A percentile compares a stretch with the other conserved stretches of the same genome.
These are phyloP conservation scores for Delichon dasypus DNA, from an alignment of 2,797 vertebrate genomes.

Conservation along the genomic window DNA sequence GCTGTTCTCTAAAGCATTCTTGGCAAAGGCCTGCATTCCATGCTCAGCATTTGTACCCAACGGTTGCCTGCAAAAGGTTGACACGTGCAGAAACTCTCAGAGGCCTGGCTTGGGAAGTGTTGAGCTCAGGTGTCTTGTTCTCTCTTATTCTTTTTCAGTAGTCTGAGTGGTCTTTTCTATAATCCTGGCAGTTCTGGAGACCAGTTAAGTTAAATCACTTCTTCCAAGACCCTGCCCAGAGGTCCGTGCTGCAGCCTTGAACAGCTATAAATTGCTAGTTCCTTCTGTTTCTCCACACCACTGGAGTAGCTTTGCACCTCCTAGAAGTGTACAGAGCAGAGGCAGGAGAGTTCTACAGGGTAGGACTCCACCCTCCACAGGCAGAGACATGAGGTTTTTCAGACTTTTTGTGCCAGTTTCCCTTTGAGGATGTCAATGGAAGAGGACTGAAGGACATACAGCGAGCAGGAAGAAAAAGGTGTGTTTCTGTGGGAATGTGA, in stretches of 20 bases:
- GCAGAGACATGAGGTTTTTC: not conserved
- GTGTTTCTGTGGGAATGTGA: not conserved
- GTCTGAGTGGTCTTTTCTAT: not conserved
- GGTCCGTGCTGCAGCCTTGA: not conserved
- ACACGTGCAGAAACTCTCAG: not conserved
- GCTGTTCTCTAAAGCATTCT: constrained; percentile 33
- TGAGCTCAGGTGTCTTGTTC: not conserved
- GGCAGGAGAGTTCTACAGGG: not conserved
- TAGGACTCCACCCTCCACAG: not conserved
- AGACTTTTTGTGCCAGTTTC: not conserved
- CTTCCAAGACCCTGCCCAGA: not conserved
- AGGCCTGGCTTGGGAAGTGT: not conserved
- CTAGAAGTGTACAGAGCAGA: not conserved
- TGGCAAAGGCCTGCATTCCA: constrained; percentile 21
- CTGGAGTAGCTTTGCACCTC: not conserved
- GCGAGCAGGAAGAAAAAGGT: not conserved
- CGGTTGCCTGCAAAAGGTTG: not conserved
- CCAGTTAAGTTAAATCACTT: not conserved
- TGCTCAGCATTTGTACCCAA: constrained; percentile 36
- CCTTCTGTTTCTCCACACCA: not conserved
- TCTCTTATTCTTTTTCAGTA: fast-evolving
- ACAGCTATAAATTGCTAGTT: not conserved
- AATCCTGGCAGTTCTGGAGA: not conserved
- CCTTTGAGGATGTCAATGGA: fast-evolving
- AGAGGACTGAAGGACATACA: not conserved